Conservation (phyloP, 2,888 invertebrate species). For the Onthophagus sagittarius region DNA sequence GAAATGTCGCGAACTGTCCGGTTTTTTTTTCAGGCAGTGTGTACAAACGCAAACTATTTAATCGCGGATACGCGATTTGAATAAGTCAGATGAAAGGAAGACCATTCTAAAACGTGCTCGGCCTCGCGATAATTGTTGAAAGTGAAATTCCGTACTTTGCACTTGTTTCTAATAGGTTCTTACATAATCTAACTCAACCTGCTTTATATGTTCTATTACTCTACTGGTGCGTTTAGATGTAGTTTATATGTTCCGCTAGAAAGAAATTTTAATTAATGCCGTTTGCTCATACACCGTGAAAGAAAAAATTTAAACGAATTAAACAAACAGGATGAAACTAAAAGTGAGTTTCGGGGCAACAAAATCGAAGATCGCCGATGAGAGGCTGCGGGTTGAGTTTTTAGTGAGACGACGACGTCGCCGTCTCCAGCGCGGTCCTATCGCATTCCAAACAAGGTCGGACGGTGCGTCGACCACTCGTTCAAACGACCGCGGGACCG, state of each 20-base stretch:
- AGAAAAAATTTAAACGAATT: too few relatives aligned
- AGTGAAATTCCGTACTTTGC: not conserved
- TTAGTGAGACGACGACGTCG: not conserved
- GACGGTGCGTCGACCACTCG: constrained; percentile 22
- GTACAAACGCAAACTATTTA: not conserved
- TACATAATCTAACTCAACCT: not conserved
- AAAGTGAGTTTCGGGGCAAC: not conserved
- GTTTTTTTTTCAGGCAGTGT: not conserved
- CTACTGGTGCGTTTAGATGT: not conserved
- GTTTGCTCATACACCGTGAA: not conserved
- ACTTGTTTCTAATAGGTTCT: not conserved
- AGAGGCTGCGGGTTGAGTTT: constrained; percentile 1
- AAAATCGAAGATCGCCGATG: not conserved
- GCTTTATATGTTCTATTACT: not conserved
- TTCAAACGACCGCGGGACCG: constrained; percentile 3
- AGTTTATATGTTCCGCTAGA: not conserved
- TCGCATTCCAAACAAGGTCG: constrained; percentile 25
- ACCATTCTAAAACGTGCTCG: not conserved
- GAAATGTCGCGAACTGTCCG: not conserved
- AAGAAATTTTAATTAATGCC: not conserved
- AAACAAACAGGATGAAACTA: not conserved
- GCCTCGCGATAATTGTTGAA: not conserved
- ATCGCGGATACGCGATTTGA: not conserved
- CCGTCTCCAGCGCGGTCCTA: not conserved
- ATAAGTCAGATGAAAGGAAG: not conserved